phyloP scores from a whole-genome alignment of 2,797 vertebrate species.

The Danio jaintianensis region DNA sequence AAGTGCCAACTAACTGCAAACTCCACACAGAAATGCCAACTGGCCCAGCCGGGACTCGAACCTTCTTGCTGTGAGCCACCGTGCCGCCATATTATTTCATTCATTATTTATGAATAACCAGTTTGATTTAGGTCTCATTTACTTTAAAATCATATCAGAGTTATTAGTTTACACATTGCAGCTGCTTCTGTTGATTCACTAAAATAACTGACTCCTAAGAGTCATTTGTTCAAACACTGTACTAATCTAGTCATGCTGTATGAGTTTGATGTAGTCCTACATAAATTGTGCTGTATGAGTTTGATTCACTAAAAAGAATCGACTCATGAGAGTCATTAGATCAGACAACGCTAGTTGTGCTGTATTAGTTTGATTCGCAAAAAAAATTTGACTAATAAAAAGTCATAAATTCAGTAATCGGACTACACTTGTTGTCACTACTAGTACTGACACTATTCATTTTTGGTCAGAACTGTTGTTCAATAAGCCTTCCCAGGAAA shows the following conservation, averaged over 20 bases:
- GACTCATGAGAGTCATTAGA: background rate
- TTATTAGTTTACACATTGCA: no score
- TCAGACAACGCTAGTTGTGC: background rate
- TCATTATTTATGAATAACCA: background rate
- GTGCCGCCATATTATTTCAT: no score
- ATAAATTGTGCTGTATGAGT: background rate
- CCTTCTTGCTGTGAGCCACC: no score
- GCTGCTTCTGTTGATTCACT: background rate
- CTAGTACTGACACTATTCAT: background rate
- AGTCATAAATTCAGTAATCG: background rate
- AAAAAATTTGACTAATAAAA: background rate
- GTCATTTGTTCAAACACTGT: background rate
- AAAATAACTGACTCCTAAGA: background rate
- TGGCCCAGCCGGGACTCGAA: no score
- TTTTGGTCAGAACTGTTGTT: background rate
- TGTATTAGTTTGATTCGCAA: background rate
- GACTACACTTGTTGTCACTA: background rate
- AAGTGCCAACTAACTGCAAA: no score
- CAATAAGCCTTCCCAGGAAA: no score
- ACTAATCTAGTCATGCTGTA: background rate
- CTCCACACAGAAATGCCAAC: no score
- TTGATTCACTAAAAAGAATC: background rate
- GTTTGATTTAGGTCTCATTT: background rate
- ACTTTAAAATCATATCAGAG: background rate
- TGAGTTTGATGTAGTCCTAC: background rate